Evolutionary conservation across 2,797 vertebrate genomes (phyloP), one percentile per base, ranked within the genome.

Genomic region (Galago senegalensis): DNA sequence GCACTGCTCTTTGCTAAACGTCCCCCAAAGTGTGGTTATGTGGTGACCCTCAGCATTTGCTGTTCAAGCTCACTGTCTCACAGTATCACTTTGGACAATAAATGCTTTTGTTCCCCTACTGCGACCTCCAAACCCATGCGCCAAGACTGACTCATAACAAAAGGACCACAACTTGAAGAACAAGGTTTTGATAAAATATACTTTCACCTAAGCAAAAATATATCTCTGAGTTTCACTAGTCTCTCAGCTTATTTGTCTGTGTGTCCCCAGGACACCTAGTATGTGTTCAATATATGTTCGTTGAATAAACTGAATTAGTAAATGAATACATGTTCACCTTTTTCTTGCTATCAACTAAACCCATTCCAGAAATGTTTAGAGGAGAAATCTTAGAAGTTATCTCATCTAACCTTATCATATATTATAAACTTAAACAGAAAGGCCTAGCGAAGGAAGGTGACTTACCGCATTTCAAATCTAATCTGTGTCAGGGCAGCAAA

Each of bases 41-140:
- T 72, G 93, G 91, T 96, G 87, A 97, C 83, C 95, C 70, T 96
- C 89, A 79, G 63, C 77, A 93, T 82, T 84, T 87, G 18, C 63
- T 61, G 84, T 92, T 94, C 95, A 97, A 95, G 93, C 97, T 96
- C 94, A 95, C 87, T 97, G 97, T 97, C 87, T 97, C 61, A 94
- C 81, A 77, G 91, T 94, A 96, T 96, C 79, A 92, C 72, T 97
- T 94, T 92, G 89, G 89, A 93, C 81, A 96, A 96, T 96, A 97
- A 97, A 89, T 96, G 82, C 13, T 87, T 95, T 96, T 94, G 72
- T 80, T 93, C 31, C 34, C 96, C 94, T 91, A 83, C 2, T 63
- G 80, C 25, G 91, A 93, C 72, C 76, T 95, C 83, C 85, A 97
- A 94, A 91, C 76, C 49, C 53, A 72, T 40, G 81, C n/a, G 63